A percentile compares a stretch with the other conserved stretches of the same genome.
Evolutionary conservation across 2,797 vertebrate genomes (phyloP).

Genomic region (Mormyrops boulengeri): DNA sequence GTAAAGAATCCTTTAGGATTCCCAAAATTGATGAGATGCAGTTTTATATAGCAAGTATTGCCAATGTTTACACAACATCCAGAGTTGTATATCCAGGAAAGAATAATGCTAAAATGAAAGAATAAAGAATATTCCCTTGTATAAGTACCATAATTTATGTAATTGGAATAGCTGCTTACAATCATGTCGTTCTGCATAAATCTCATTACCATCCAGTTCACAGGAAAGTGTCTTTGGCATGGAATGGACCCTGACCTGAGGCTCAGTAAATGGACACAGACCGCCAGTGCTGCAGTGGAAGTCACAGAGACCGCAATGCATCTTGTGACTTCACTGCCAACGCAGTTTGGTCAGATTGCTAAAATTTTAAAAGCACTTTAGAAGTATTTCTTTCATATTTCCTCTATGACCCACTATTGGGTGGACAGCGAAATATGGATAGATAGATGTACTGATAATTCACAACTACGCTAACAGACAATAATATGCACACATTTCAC

Average conservation of each 20-base stretch:
- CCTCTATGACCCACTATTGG: not conserved
- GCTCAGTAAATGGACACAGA: not conserved
- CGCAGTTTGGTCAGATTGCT: not conserved
- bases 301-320: not conserved
- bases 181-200: not conserved
- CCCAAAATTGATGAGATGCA: not conserved
- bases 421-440: not conserved
- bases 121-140: not conserved
- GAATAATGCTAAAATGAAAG: not conserved
- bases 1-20: not conserved
- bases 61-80: constrained; percentile 48
- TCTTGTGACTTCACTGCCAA: not conserved
- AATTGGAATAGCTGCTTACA: not conserved
- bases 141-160: not conserved
- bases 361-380: not conserved
- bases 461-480: not conserved
- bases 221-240: not conserved
- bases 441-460: not conserved
- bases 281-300: not conserved
- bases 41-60: not conserved
- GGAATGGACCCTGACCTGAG: not conserved
- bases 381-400: not conserved
- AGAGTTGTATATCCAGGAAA: not conserved
- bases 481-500: not conserved
- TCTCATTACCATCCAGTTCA: not conserved